phyloP scores from a whole-genome alignment of 2,888 invertebrate genomes.

The Brachyopa scutellaris region DNA sequence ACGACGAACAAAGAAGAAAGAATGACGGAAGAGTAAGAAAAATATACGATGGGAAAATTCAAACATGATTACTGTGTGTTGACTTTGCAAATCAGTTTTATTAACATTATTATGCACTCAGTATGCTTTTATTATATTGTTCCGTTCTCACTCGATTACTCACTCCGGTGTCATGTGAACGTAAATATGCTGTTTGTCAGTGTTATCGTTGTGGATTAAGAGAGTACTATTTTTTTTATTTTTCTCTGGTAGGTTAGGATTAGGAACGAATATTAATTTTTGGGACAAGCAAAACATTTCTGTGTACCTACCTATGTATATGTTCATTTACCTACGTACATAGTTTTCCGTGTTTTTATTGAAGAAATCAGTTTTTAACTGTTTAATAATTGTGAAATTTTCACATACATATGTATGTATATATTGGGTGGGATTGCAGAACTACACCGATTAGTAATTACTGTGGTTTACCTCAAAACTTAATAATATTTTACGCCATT shows the following conservation, averaged over 20 bases:
- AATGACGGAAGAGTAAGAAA: constrained; percentile 55
- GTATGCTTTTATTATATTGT: constrained; percentile 72
- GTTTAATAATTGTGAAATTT: no score
- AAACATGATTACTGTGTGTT: constrained; percentile 70
- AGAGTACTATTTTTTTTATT: constrained; percentile 1
- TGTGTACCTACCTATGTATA: no score
- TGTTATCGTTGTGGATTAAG: constrained; percentile 40
- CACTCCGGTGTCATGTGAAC: constrained; percentile 60
- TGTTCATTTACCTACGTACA: no score
- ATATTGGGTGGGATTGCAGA: no score
- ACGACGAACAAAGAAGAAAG: constrained; percentile 38
- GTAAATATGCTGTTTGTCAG: constrained; percentile 54
- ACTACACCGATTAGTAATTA: no score
- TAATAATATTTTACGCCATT: no score
- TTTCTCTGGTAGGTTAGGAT: no score
- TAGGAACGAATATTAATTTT: not conserved
- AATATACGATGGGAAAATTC: constrained; percentile 62
- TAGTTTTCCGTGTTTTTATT: no score
- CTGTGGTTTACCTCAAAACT: no score
- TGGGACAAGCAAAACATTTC: no score
- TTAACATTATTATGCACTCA: constrained; percentile 72
- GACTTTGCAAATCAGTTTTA: constrained; percentile 73
- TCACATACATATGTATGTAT: no score
- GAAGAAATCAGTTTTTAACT: no score
- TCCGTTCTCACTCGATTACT: constrained; percentile 70